Conservation (phyloP, 2,888 invertebrate species). For the Sinohyriopsis cumingii region DNA sequence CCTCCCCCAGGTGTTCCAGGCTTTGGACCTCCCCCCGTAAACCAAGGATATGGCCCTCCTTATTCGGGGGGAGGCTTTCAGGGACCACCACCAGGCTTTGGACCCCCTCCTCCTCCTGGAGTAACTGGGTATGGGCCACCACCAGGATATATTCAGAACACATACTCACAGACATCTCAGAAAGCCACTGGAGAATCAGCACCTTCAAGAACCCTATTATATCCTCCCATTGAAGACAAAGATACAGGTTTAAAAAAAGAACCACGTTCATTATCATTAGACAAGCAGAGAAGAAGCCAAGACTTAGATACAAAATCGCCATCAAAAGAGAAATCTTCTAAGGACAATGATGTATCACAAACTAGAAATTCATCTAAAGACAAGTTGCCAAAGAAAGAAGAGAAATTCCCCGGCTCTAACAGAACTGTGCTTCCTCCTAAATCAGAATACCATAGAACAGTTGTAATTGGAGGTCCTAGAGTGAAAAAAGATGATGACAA, state of each 20-base stretch:
- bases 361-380: constrained; percentile 3
- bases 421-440: constrained; percentile 33
- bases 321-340: not conserved
- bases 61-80: not conserved
- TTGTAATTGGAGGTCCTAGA: too few relatives aligned
- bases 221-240: too few relatives aligned
- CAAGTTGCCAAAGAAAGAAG: not conserved
- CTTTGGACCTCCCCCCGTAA: not conserved
- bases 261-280: too few relatives aligned
- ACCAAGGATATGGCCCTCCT: constrained; percentile 5
- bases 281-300: constrained; percentile 4
- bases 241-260: too few relatives aligned
- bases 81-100: constrained; percentile 6
- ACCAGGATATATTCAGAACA: constrained; percentile 1
- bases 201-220: too few relatives aligned
- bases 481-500: not conserved
- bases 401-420: not conserved
- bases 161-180: too few relatives aligned
- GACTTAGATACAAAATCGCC: not conserved
- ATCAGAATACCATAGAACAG: constrained; percentile 10
- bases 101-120: constrained; percentile 3
- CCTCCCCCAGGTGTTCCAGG: not conserved
- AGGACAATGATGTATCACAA: not conserved
- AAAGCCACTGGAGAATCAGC: too few relatives aligned
- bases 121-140: constrained; percentile 11